These are phyloP conservation scores for Habroteleia sp. DNA, from an alignment of 2,888 invertebrate species.

Conservation along the genomic window DNA sequence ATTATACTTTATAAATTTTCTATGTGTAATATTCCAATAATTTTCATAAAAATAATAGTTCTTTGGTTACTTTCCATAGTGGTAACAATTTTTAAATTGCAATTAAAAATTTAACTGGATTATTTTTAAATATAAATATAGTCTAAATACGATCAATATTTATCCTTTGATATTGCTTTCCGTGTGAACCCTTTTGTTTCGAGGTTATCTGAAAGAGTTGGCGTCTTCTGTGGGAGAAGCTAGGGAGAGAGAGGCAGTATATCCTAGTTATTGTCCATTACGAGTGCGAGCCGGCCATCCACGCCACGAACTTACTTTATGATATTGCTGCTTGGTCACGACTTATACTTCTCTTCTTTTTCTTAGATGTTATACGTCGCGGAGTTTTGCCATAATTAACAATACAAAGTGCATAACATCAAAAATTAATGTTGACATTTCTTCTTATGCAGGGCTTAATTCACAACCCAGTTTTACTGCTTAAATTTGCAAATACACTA, in stretches of 20 bases:
- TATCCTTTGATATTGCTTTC: slow-evolving; percentile 29
- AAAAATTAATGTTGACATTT: not conserved
- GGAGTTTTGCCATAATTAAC: slow-evolving; percentile 21
- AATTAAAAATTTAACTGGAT: too few species aligned
- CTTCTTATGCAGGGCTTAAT: not conserved
- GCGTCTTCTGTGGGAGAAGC: slow-evolving; percentile 47
- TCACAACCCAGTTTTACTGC: not conserved
- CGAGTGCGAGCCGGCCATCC: slow-evolving; percentile 74
- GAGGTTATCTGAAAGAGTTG: slow-evolving; percentile 5
- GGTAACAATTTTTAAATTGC: too few species aligned
- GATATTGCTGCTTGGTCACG: slow-evolving; percentile 73
- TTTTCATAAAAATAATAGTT: too few species aligned
- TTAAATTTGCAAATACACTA: not conserved
- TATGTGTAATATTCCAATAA: too few species aligned
- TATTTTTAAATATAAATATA: too few species aligned
- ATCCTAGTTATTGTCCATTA: slow-evolving; percentile 79
- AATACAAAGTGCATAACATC: slow-evolving; percentile 8
- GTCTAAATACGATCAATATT: too few species aligned
- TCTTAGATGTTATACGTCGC: slow-evolving; percentile 19
- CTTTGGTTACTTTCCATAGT: too few species aligned
- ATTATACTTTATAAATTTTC: too few species aligned
- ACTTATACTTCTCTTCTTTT: slow-evolving; percentile 38
- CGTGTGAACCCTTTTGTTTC: slow-evolving; percentile 8
- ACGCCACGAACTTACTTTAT: slow-evolving; percentile 77
- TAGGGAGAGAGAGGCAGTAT: slow-evolving; percentile 75